Conservation (phyloP, 2,797 vertebrate genomes). For the Typhlichthys eigenmanni region DNA sequence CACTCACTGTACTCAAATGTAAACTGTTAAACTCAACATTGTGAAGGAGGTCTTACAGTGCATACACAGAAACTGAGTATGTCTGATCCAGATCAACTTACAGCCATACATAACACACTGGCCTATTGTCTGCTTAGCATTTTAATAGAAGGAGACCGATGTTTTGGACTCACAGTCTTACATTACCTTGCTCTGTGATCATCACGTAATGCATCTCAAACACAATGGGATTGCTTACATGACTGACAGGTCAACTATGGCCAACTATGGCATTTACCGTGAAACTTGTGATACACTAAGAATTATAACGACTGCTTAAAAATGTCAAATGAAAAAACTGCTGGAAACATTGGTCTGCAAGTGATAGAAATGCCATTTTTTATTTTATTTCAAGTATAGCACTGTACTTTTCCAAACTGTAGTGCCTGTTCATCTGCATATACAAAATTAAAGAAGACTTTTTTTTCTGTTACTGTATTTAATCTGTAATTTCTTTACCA, state of each 20-base stretch:
- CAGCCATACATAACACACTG: constrained; percentile 19
- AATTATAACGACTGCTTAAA: constrained; percentile 36
- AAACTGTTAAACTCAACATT: not conserved
- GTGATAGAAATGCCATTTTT: constrained; percentile 35
- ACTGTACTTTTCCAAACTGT: constrained; percentile 70
- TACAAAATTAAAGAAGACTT: constrained; percentile 64
- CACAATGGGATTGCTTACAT: constrained; percentile 31
- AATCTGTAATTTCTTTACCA: too few species aligned
- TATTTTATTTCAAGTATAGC: constrained; percentile 56
- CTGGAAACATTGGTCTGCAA: constrained; percentile 28
- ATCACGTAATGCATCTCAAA: constrained; percentile 33
- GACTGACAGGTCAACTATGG: not conserved
- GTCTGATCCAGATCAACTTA: constrained; percentile 44
- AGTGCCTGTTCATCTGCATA: constrained; percentile 72
- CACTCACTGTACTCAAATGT: not conserved
- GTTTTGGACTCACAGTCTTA: not conserved
- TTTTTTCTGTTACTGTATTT: not conserved
- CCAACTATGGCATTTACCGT: constrained; percentile 40
- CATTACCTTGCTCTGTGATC: constrained; percentile 14
- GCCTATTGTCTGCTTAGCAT: constrained; percentile 19
- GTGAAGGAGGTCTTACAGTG: constrained; percentile 16
- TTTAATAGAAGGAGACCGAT: constrained; percentile 17
- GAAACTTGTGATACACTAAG: constrained; percentile 46
- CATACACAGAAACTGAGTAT: constrained; percentile 35
- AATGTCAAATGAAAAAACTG: constrained; percentile 27